phyloP scores from a whole-genome alignment of 2,888 invertebrate genomes.

The Hymenopus coronatus region DNA sequence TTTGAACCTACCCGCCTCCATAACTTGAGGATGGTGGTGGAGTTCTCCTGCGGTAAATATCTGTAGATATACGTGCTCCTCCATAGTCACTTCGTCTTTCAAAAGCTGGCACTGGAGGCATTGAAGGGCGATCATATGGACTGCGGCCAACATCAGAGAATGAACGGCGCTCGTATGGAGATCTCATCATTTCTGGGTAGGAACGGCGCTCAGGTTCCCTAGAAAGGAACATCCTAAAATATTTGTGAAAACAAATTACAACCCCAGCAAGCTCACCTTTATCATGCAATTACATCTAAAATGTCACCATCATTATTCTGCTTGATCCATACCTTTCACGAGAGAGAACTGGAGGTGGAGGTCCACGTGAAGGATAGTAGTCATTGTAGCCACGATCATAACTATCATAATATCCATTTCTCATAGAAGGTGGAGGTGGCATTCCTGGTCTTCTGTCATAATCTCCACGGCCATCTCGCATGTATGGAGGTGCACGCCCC shows the following conservation, averaged over 20 bases:
- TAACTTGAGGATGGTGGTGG: slow-evolving; percentile 34
- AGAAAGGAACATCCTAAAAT: neutral
- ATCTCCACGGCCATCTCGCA: slow-evolving; percentile 37
- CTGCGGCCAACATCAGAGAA: slow-evolving; percentile 33
- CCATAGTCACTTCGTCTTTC: slow-evolving; percentile 35
- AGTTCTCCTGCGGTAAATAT: slow-evolving; percentile 36
- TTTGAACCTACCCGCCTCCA: slow-evolving; percentile 3
- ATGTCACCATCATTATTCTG: neutral
- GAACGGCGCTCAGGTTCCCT: slow-evolving; percentile 36
- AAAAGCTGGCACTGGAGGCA: slow-evolving; percentile 34
- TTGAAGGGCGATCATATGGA: slow-evolving; percentile 33
- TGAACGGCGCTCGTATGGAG: slow-evolving; percentile 36
- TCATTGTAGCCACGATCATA: slow-evolving; percentile 35
- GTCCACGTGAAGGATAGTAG: slow-evolving; percentile 32
- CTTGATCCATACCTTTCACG: slow-evolving; percentile 32
- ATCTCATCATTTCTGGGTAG: slow-evolving; percentile 34
- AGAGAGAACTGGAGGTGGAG: slow-evolving; percentile 34
- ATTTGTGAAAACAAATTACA: neutral
- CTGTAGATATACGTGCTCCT: slow-evolving; percentile 31
- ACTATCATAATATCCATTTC: slow-evolving; percentile 37
- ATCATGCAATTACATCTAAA: neutral
- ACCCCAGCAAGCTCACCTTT: neutral
- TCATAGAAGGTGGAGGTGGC: slow-evolving; percentile 35
- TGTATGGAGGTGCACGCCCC: slow-evolving; percentile 42
- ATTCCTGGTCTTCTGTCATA: slow-evolving; percentile 38